Evolutionary conservation across 2,113 vertebrate genomes (phyloP).

Genomic region (Pavo muticus): DNA sequence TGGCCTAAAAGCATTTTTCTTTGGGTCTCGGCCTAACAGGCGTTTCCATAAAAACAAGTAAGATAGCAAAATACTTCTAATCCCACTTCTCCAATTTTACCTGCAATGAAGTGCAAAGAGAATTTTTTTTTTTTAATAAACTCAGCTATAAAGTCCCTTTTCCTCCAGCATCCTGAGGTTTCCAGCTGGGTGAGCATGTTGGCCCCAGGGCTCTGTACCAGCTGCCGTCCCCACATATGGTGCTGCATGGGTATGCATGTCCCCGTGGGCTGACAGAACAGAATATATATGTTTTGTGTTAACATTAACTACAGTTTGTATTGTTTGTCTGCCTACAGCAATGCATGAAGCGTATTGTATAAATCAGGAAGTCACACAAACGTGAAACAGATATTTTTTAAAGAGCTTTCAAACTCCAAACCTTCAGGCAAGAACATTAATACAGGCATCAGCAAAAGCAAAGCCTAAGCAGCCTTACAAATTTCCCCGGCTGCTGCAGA

Average conservation of each 20-base stretch:
- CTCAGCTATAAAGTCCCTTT: not conserved
- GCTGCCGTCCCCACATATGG: conserved; percentile 20
- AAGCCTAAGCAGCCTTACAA: not conserved
- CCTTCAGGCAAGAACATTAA: conserved; percentile 44
- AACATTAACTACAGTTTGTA: conserved; percentile 10
- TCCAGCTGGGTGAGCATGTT: not conserved
- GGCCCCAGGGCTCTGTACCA: conserved; percentile 21
- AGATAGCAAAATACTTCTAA: not conserved
- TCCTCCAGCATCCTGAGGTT: not conserved
- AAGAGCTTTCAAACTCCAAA: conserved; percentile 12
- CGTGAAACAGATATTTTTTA: conserved; percentile 21
- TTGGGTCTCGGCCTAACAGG: not conserved
- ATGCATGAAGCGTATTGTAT: not conserved
- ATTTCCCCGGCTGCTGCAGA: accelerated
- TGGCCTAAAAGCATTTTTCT: not conserved
- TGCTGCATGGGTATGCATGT: not conserved
- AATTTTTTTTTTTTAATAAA: not conserved
- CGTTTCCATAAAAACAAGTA: not conserved
- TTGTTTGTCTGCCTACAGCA: conserved; percentile 46
- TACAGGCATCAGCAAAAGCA: not conserved
- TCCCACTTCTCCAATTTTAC: not conserved
- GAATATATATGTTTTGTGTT: not conserved
- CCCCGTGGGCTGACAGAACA: not conserved
- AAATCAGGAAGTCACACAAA: conserved; percentile 48
- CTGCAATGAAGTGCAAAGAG: not conserved